phyloP scores from a whole-genome alignment of 2,113 vertebrate species.

The Bubalus kerabau region DNA sequence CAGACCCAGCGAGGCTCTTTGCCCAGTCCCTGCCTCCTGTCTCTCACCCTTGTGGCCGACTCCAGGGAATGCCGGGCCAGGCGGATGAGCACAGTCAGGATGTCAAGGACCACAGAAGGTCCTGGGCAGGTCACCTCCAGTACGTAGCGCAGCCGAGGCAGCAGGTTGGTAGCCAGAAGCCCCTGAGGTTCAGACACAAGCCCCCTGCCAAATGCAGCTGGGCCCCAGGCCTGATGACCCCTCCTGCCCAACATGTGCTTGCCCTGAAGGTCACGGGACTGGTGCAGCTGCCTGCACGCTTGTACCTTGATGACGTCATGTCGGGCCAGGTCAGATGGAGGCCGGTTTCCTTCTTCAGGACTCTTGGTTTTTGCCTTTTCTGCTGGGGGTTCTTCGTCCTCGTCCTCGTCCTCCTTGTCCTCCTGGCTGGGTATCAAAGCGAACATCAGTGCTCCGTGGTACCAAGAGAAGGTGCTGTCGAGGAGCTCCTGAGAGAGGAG shows the following conservation, averaged over 20 bases:
- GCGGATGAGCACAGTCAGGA: conserved; percentile 89
- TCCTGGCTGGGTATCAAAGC: conserved; percentile 85
- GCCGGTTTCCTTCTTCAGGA: conserved; percentile 84
- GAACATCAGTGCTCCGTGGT: conserved; percentile 85
- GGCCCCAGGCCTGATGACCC: not conserved
- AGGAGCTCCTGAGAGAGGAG: conserved; percentile 84
- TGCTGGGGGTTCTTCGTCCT: conserved; percentile 69
- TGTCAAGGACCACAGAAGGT: conserved; percentile 86
- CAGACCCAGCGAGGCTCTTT: not conserved
- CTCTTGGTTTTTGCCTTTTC: conserved; percentile 77
- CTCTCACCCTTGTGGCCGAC: conserved; percentile 80
- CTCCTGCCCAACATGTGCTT: not conserved
- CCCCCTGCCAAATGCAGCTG: not conserved
- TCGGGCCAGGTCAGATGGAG: conserved; percentile 88
- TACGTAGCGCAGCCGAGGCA: conserved; percentile 92
- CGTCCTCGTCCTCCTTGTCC: conserved; percentile 86
- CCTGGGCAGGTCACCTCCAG: conserved; percentile 90
- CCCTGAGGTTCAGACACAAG: conserved; percentile 79
- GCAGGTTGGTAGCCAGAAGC: conserved; percentile 91
- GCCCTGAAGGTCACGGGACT: not conserved
- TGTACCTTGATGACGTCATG: conserved; percentile 91
- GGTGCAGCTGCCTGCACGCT: not conserved
- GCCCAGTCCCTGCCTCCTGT: no score
- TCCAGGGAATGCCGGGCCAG: conserved; percentile 90
- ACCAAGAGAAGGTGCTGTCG: conserved; percentile 92